A percentile compares a stretch with the other conserved stretches of the same genome.
phyloP scores from a whole-genome alignment of 2,888 invertebrate genomes.

The Carpatolechia fugitivella region DNA sequence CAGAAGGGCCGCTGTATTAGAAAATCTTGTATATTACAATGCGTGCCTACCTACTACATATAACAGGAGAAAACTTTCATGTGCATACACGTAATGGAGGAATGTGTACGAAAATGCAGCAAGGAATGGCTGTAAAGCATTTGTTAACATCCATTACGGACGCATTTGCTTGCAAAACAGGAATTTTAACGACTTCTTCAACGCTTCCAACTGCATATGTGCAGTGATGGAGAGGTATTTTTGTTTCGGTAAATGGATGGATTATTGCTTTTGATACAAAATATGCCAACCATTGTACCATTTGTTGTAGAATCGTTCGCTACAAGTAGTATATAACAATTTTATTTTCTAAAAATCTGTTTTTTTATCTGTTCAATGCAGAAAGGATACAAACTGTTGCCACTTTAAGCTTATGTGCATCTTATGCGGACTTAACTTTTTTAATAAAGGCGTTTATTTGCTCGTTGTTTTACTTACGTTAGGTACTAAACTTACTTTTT shows the following conservation, averaged over 20 bases:
- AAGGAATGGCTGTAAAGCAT: slow-evolving; percentile 7
- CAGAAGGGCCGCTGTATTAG: no score
- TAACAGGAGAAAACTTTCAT: background rate
- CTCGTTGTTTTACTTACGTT: no score
- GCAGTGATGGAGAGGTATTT: background rate
- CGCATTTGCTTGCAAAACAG: background rate
- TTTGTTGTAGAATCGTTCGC: no score
- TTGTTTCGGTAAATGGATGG: background rate
- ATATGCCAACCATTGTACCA: no score
- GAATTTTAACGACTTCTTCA: slow-evolving; percentile 13
- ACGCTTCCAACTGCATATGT: background rate
- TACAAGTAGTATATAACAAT: no score
- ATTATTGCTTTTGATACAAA: no score
- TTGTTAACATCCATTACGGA: slow-evolving; percentile 17
- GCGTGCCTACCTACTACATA: no score
- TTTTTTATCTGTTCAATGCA: background rate
- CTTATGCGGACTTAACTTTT: no score
- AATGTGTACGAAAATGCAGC: slow-evolving; percentile 1
- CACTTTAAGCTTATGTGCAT: background rate
- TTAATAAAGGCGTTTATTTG: no score
- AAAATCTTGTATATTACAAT: no score
- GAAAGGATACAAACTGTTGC: background rate
- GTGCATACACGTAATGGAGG: background rate
- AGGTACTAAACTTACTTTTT: no score
- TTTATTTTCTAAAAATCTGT: no score